Conservation (phyloP, 2,797 vertebrate genomes). For the Lacerta bilineata region DNA sequence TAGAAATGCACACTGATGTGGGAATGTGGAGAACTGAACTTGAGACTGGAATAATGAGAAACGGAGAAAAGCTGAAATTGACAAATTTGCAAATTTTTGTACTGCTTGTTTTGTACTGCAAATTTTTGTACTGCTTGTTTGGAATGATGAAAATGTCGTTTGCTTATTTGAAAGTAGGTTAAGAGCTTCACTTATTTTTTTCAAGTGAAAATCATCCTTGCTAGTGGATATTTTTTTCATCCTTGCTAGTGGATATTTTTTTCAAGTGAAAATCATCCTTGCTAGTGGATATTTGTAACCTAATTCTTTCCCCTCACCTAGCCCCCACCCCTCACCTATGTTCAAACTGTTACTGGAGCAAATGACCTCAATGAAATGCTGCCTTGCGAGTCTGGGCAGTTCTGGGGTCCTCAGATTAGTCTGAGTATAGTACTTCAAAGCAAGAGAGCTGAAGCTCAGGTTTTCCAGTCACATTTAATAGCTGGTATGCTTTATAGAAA, state of each 20-base stretch:
- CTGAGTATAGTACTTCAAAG: conserved; percentile 36
- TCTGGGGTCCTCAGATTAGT: conserved; percentile 47
- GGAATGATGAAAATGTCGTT: not conserved
- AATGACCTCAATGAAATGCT: conserved; percentile 3
- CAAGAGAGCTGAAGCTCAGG: conserved; percentile 46
- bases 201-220: conserved; percentile 36
- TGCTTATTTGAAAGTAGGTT: conserved; percentile 5
- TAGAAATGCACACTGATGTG: too few species aligned
- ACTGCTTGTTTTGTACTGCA: not conserved
- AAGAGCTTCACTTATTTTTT: conserved; percentile 31
- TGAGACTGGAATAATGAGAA: too few species aligned
- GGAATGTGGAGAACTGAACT: too few species aligned
- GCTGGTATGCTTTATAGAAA: conserved; percentile 36
- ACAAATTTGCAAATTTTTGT: not conserved
- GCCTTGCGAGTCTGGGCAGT: conserved; percentile 44
- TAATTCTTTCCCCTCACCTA: conserved; percentile 38
- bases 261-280: conserved; percentile 44
- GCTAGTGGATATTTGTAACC: conserved; percentile 52
- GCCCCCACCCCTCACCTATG: not conserved
- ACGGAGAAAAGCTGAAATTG: too few species aligned
- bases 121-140: conserved; percentile 27
- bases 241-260: conserved; percentile 36
- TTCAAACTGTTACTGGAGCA: conserved; percentile 63
- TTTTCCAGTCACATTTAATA: conserved; percentile 39
- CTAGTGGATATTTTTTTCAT: too few species aligned